phyloP scores from a whole-genome alignment of 1,140 invertebrate species.

The Lordiphosa stackelbergi region DNA sequence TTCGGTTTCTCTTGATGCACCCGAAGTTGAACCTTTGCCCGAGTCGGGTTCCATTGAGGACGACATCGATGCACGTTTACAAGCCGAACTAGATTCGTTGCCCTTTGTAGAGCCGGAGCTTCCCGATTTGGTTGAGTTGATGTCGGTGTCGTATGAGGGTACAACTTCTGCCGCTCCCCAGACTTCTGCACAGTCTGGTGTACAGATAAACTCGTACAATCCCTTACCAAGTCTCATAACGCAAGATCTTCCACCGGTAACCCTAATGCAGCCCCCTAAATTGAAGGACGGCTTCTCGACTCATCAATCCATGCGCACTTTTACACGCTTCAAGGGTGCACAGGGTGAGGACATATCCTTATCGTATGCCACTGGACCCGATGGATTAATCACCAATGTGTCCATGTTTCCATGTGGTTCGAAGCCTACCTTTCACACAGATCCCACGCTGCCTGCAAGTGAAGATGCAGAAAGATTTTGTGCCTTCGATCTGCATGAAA shows the following conservation, averaged over 20 bases:
- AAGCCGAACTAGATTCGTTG: conserved; percentile 39
- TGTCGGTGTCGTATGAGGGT: no score
- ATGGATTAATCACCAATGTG: conserved; percentile 31
- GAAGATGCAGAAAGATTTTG: conserved; percentile 2
- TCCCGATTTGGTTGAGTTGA: no score
- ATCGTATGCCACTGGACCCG: conserved; percentile 17
- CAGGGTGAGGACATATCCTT: conserved; percentile 20
- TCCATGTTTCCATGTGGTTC: not conserved
- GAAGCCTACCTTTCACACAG: not conserved
- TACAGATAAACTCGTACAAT: no score
- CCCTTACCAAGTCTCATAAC: no score
- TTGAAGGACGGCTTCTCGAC: no score
- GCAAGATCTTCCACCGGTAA: no score
- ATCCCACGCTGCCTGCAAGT: not conserved
- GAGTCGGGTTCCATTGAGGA: not conserved
- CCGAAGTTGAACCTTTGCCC: not conserved
- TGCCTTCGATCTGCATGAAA: conserved; percentile 9
- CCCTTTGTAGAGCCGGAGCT: conserved; percentile 23
- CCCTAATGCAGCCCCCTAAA: no score
- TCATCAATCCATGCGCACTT: conserved; percentile 1
- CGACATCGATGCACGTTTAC: conserved; percentile 43
- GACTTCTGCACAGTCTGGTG: no score
- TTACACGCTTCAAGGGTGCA: not conserved
- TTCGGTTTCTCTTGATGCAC: no score
- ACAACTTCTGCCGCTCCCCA: no score